These are phyloP conservation scores for Tenodera sinensis DNA, from an alignment of 2,888 invertebrate genomes.

Conservation along the genomic window DNA sequence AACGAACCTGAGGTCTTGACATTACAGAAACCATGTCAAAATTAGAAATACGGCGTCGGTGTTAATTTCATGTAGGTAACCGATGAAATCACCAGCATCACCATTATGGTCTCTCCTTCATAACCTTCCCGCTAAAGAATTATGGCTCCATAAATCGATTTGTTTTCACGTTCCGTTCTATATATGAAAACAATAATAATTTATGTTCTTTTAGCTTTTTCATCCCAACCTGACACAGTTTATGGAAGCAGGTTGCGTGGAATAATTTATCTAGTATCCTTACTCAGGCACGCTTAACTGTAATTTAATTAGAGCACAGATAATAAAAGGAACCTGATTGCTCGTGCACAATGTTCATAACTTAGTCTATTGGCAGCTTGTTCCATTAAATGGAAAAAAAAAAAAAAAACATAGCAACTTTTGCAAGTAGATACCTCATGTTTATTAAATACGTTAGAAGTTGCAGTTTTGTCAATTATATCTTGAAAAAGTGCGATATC, in stretches of 20 bases:
- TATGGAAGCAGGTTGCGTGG: background rate
- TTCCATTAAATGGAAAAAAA: background rate
- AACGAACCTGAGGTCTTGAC: background rate
- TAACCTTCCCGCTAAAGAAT: background rate
- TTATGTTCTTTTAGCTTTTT: background rate
- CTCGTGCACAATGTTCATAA: background rate
- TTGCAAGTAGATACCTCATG: background rate
- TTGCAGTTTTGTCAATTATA: too few relatives aligned
- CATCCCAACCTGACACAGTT: background rate
- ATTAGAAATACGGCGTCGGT: background rate
- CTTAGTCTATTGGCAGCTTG: background rate
- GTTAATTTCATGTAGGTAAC: background rate
- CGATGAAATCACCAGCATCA: background rate
- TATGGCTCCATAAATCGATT: background rate
- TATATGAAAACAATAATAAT: background rate
- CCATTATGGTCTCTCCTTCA: background rate
- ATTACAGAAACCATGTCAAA: background rate
- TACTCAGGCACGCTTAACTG: background rate
- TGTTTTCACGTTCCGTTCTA: background rate
- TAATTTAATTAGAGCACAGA: background rate
- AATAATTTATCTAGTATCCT: background rate
- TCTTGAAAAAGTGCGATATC: too few relatives aligned
- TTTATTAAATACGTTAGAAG: background rate
- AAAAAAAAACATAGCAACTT: background rate
- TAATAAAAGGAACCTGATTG: background rate